Base-by-base conservation (phyloP, 2,888 invertebrate species). In the Coecobrya sp. region DNA sequence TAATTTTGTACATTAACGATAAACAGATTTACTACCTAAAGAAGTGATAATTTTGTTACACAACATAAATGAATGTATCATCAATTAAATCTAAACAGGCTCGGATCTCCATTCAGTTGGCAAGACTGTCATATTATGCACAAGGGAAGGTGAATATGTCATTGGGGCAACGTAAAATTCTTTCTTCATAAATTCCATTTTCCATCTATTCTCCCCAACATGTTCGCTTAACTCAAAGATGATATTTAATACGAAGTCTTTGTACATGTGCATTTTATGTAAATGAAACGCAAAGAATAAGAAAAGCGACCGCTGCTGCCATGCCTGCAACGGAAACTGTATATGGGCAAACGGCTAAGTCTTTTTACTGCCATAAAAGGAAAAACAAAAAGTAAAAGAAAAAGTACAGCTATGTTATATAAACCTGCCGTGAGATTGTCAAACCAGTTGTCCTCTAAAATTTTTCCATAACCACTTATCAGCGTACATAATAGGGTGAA, bases 331-430 rank as follows among this genome's bases (percentile, higher is more conserved):
- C 13, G 4, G 27, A 70, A 36, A 70, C 62, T 62, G 25, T 5
- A 36, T 1, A 22, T 25, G 16, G 16, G 10, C n/a, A 73, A 52
- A 55, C 87, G 87, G 76, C 79, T 45, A 7, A 25, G 0, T 45
- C 88, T 79, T 88, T 86, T 88, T 88, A 27, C 62, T 79, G 8
- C 88, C 88, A 88, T 88, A 88, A 88, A 88, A 79, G 88, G 88
- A 62, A 16, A 36, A 73, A 88, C 13, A 49, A 42, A 79, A 84
- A 16, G 13, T 19, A 22, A 30, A 22, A 73, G 19, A 55, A 27
- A 73, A 73, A 68, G 19, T 52, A 65, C 25, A 27, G 52, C 86
- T 79, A 25, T 65, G n/a, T n/a, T n/a, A n/a, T 16, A 81, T 36
- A 45, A 45, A 16, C n/a, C 62, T 68, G 22, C 27, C n/a, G 27